A percentile compares a stretch with the other conserved stretches of the same genome.
phyloP scores from a whole-genome alignment of 1,140 invertebrate species.

The Hydropsyche tenuis region DNA sequence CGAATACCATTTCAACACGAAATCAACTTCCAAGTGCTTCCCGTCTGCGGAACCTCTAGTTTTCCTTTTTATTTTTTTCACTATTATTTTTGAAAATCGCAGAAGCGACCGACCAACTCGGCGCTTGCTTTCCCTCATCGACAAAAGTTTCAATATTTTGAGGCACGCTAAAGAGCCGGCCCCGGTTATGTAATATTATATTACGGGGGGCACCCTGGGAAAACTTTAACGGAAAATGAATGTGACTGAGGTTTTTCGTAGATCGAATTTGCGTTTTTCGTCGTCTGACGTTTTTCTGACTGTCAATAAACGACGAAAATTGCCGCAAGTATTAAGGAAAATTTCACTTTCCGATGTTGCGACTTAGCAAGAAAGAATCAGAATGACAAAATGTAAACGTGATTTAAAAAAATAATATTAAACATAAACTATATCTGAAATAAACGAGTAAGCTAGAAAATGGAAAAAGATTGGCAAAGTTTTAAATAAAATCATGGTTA shows the following conservation, averaged over 20 bases:
- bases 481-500: too few species aligned
- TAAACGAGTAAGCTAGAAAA: too few species aligned
- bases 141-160: slow-evolving; percentile 14
- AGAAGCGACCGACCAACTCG: too few species aligned
- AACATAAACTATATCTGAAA: too few species aligned
- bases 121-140: background rate
- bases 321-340: background rate
- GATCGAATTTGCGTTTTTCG: background rate
- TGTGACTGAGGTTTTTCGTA: background rate
- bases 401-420: too few species aligned
- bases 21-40: slow-evolving; percentile 30
- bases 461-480: too few species aligned
- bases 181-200: too few species aligned
- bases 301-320: slow-evolving; percentile 3
- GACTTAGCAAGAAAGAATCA: too few species aligned
- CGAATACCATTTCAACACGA: slow-evolving; percentile 29
- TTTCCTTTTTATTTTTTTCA: too few species aligned
- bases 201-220: background rate
- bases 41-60: background rate
- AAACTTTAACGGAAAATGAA: slow-evolving; percentile 11
- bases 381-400: too few species aligned
- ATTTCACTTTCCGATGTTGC: too few species aligned
- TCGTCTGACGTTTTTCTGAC: background rate
- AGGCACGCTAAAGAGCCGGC: background rate
- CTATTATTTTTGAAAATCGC: too few species aligned